These are phyloP conservation scores for Autographa pulchrina DNA, from an alignment of 2,888 invertebrate species.

Conservation along the genomic window DNA sequence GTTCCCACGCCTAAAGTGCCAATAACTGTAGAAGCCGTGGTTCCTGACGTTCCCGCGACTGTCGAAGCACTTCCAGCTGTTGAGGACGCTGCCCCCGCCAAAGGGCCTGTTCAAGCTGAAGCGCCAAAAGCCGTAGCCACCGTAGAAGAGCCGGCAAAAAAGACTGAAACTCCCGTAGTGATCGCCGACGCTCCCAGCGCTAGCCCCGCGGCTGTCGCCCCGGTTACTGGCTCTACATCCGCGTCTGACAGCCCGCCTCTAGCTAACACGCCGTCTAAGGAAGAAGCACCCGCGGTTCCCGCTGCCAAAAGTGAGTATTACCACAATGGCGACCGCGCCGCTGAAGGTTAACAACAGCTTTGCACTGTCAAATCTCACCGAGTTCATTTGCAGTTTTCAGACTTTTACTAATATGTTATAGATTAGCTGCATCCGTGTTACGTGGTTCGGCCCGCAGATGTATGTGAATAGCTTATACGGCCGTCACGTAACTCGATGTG, in stretches of 20 bases:
- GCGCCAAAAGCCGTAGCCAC: constrained; percentile 41
- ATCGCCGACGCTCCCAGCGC: constrained; percentile 23
- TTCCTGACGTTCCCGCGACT: constrained; percentile 44
- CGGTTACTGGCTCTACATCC: constrained; percentile 54
- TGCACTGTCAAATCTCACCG: constrained; percentile 84
- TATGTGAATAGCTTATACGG: constrained; percentile 44
- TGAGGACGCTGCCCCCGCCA: constrained; percentile 39
- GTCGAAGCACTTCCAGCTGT: constrained; percentile 41
- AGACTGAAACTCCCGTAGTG: constrained; percentile 55
- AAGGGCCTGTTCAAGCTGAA: constrained; percentile 38
- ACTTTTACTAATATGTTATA: constrained; percentile 83
- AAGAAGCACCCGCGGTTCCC: constrained; percentile 73
- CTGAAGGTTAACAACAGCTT: constrained; percentile 79
- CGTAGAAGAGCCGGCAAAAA: constrained; percentile 13
- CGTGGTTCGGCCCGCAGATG: constrained; percentile 63
- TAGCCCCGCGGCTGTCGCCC: constrained; percentile 15
- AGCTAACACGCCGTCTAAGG: constrained; percentile 82
- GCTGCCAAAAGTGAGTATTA: constrained; percentile 85
- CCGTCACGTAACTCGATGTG: constrained; percentile 72
- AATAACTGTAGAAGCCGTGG: constrained; percentile 44
- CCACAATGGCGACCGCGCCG: constrained; percentile 55
- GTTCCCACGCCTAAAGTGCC: constrained; percentile 36
- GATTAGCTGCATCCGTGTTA: constrained; percentile 77
- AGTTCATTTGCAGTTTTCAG: constrained; percentile 87
- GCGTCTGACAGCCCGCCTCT: constrained; percentile 81